Evolutionary conservation across 1,140 invertebrate genomes (phyloP), one percentile per base, ranked within the genome.

Genomic region (Caenorhabditis briggsae): DNA sequence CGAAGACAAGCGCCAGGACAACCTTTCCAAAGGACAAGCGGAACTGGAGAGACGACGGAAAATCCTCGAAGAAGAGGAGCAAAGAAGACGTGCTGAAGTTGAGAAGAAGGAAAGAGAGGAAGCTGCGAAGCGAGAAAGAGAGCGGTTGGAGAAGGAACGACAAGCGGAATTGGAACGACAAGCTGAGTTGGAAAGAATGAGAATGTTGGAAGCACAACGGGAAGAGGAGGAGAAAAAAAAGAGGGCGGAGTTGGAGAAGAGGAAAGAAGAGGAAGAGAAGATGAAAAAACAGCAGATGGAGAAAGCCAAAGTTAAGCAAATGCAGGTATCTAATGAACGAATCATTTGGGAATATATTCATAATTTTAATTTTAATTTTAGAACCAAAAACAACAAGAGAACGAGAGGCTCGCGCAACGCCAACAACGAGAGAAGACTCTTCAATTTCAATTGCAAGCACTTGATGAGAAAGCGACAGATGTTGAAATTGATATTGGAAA

Each of bases 211-310:
- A 88, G 92, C 89, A 43, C 90, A 90, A 58, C 11, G 88, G 50
- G n/a, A 94, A 94, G 86, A 93, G 94, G 88, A 94, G 94, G 90
- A 95, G 95, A 91, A 95, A 95, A 82, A 56, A 91, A 95, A 96
- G 92, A 93, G 95, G 82, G 95, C 91, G 95, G 94, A 94, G 94
- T 91, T 90, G 18, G 88, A 94, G 92, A 93, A 93, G 86, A 93
- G 93, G 7, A 90, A 94, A n/a, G 95, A 95, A 93, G 97, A 98
- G 93, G 95, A 98, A 94, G 97, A 98, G 92, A 94, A 97, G 87
- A 97, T 98, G 91, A 94, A 97, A 61, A 96, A 97, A 90, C 94
- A 97, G 86, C 97, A 98, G 93, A 97, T 97, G 96, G 97, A 99
- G 93, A 96, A 95, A 91, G 96, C 97, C 91, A 95, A 97, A 91